Evolutionary conservation across 2,888 invertebrate species (phyloP), one percentile per base, ranked within the genome.

Genomic region (Philereme transversata): DNA sequence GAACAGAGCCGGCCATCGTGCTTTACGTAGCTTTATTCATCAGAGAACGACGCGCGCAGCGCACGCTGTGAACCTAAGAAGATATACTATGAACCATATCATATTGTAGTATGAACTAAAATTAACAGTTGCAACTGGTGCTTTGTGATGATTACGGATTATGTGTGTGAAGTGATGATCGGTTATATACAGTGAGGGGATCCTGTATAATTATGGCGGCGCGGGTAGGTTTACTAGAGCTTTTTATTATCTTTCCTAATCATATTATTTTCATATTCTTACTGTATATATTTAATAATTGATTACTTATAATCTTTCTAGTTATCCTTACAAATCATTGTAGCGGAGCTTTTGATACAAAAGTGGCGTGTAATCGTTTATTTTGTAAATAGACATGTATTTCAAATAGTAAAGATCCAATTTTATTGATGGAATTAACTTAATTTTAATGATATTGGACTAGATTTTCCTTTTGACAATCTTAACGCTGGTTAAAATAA

Each of bases 91-190:
- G 67, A 72, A 76, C 79, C 10, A 40, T 40, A 40, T 6, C 40
- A 40, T 8, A 40, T 40, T 7, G 34, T 46, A 38, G n/a, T 54
- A 54, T 60, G 54, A 44, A 49, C 43, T 48, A 45, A 46, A 41
- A 36, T n/a, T 47, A 22, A 22, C 3, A 8, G 40, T 40, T 22
- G 4, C 22, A n/a, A 55, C 10, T 57, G 9, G 45, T 58, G 55
- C 5, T 34, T 56, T 79, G 83, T 84, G 82, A 81, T 76, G 76
- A 78, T 70, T 76, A 75, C 78, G 78, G 83, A 84, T 81, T 80
- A 72, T 71, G 75, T 77, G 76, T 81, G 83, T 90, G 86, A 73
- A 84, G 90, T 91, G 91, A 91, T 88, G 88, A 82, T 82, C 79
- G 79, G 81, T 81, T 76, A 83, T 78, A 87, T 78, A 79, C 64